These are phyloP conservation scores for Adelognathus sp. DNA, from an alignment of 2,888 invertebrate genomes.

Conservation along the genomic window DNA sequence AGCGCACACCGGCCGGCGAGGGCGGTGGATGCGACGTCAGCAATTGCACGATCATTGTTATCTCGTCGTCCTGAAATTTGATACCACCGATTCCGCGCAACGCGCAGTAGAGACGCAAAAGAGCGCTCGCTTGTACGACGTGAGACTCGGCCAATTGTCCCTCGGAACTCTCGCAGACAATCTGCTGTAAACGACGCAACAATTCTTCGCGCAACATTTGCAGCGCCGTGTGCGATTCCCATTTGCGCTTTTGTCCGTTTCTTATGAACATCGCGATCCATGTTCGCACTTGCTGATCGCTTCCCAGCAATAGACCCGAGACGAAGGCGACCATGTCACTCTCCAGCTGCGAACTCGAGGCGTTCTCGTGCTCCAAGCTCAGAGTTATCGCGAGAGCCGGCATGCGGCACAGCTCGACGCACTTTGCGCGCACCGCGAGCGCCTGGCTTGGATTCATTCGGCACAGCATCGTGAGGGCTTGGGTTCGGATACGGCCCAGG, in stretches of 20 bases:
- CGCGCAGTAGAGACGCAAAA: conserved; percentile 95
- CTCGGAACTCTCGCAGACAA: conserved; percentile 85
- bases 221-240: conserved; percentile 88
- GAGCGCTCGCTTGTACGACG: conserved; percentile 93
- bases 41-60: conserved; percentile 90
- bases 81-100: conserved; percentile 95
- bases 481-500: conserved; percentile 88
- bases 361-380: conserved; percentile 86
- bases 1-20: conserved; percentile 95
- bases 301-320: conserved; percentile 94
- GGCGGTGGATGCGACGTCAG: conserved; percentile 94
- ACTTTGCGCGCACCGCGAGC: conserved; percentile 91
- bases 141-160: conserved; percentile 85
- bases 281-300: conserved; percentile 92
- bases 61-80: conserved; percentile 96
- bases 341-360: conserved; percentile 70
- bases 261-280: conserved; percentile 97
- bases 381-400: conserved; percentile 94
- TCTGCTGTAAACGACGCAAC: conserved; percentile 86
- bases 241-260: conserved; percentile 92
- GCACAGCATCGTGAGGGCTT: conserved; percentile 91
- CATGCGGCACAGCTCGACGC: conserved; percentile 94
- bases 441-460: conserved; percentile 95
- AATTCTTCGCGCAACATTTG: conserved; percentile 89
- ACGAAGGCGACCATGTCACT: conserved; percentile 90